These are phyloP conservation scores for Lutraria rhynchaena DNA, from an alignment of 1,140 invertebrate species.

Conservation along the genomic window DNA sequence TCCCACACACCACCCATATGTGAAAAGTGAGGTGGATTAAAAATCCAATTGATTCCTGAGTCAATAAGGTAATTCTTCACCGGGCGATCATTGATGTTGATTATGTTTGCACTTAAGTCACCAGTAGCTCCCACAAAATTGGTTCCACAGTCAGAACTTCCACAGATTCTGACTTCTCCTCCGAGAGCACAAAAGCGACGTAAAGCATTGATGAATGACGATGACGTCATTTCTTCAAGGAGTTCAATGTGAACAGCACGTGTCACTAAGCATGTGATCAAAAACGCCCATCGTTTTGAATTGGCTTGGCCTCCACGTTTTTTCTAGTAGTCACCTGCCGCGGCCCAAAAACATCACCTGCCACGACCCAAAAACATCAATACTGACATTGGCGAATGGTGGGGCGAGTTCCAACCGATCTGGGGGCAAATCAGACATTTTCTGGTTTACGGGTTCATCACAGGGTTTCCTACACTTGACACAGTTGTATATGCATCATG, in stretches of 20 bases:
- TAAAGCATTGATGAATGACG: constrained; percentile 37
- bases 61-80: neutral
- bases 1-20: constrained; percentile 45
- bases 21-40: constrained; percentile 34
- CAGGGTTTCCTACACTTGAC: constrained; percentile 4
- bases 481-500: constrained; percentile 15
- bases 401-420: neutral
- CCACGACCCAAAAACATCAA: constrained; percentile 48
- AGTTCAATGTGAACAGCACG: constrained; percentile 50
- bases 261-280: constrained; percentile 53
- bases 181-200: neutral
- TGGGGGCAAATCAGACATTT: constrained; percentile 28
- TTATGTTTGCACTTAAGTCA: neutral
- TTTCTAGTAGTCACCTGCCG: no score
- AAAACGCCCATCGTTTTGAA: constrained; percentile 31
- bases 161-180: constrained; percentile 1
- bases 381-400: constrained; percentile 33
- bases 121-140: constrained; percentile 15
- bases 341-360: neutral
- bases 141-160: constrained; percentile 9
- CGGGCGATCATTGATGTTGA: neutral
- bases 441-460: neutral
- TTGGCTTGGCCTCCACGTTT: constrained; percentile 25
- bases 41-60: neutral
- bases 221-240: constrained; percentile 1